Percentiles rank a stretch among this genome's conserved stretches.
These are phyloP conservation scores for Acromyrmex heyeri DNA, from an alignment of 1,140 invertebrate genomes.

Conservation along the genomic window DNA sequence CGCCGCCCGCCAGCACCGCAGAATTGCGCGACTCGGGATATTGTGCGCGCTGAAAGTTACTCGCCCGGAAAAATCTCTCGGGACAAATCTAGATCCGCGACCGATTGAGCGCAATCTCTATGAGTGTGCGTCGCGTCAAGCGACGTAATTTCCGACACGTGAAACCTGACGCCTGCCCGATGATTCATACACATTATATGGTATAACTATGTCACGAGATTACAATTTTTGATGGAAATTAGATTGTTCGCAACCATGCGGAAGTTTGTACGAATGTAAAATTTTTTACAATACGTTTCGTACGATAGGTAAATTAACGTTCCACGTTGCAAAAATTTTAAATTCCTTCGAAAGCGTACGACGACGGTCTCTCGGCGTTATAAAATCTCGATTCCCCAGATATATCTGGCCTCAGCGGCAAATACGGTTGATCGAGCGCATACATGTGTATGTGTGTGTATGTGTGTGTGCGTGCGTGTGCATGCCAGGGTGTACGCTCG, in stretches of 20 bases:
- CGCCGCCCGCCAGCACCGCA: constrained; percentile 34
- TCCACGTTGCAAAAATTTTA: not conserved
- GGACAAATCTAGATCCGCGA: constrained; percentile 47
- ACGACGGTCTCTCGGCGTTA: not conserved
- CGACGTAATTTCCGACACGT: constrained; percentile 50
- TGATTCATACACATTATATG: not conserved
- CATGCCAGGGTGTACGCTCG: not conserved
- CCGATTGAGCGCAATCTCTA: constrained; percentile 44
- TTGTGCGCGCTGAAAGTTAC: constrained; percentile 39
- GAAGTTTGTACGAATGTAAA: not conserved
- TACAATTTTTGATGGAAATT: constrained; percentile 12
- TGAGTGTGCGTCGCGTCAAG: constrained; percentile 7
- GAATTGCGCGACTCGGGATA: constrained; percentile 51
- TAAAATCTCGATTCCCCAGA: constrained; percentile 33
- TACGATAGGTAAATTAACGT: not conserved
- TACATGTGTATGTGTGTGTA: not conserved
- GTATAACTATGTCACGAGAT: constrained; percentile 1
- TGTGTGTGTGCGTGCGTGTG: not conserved
- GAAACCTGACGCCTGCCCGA: constrained; percentile 1
- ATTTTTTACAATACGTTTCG: not conserved
- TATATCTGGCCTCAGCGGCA: constrained; percentile 30
- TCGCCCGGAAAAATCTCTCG: constrained; percentile 55
- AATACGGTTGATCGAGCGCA: constrained; percentile 40
- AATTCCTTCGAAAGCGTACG: not conserved
- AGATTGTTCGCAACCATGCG: not conserved